phyloP scores from a whole-genome alignment of 2,113 vertebrate genomes.

The Upupa epops region DNA sequence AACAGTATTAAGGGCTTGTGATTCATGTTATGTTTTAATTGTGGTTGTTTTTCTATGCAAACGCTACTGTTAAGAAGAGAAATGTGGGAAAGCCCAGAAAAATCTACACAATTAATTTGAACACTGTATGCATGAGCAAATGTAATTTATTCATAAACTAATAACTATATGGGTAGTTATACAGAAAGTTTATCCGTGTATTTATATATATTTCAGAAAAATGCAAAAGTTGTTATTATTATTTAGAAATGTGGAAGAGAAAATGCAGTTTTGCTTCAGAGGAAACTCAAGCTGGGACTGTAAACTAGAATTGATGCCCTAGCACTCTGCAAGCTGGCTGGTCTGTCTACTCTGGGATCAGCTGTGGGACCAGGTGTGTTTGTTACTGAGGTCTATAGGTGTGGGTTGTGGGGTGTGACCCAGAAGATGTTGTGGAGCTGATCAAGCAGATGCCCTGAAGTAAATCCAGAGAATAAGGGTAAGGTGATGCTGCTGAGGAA shows the following conservation, averaged over 20 bases:
- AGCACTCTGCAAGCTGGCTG: not conserved
- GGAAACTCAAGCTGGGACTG: not conserved
- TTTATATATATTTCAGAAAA: not conserved
- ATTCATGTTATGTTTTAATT: not conserved
- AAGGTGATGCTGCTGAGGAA: not conserved
- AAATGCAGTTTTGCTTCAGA: rapidly evolving
- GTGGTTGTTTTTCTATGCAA: not conserved
- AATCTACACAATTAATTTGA: not conserved
- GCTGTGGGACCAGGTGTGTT: not conserved
- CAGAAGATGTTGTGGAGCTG: not conserved
- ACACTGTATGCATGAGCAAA: not conserved
- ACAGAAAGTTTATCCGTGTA: rapidly evolving
- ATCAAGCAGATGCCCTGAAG: not conserved
- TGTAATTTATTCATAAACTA: not conserved
- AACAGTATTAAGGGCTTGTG: not conserved
- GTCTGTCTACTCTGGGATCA: rapidly evolving
- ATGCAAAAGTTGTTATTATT: rapidly evolving
- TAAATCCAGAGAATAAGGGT: not conserved
- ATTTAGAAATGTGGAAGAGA: not conserved
- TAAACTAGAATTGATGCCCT: not conserved
- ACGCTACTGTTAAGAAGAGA: not conserved
- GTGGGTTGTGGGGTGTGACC: rapidly evolving
- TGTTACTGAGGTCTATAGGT: not conserved
- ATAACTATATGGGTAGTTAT: not conserved
- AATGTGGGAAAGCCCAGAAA: not conserved